Conservation (phyloP, 2,797 vertebrate genomes). For the Squalus acanthias region DNA sequence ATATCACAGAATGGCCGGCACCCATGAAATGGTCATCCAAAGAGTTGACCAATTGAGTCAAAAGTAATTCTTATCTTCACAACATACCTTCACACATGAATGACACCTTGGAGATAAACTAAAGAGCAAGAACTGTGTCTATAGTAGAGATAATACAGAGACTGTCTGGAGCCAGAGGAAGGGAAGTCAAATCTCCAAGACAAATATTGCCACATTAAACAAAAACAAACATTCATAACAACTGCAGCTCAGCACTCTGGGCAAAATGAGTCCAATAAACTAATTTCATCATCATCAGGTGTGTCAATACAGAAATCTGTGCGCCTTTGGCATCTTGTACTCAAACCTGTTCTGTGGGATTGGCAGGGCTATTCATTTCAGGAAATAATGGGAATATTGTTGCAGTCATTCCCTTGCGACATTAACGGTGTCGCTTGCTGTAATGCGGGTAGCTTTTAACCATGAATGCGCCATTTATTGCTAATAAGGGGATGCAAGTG, state of each 20-base stretch:
- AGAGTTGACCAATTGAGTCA: not conserved
- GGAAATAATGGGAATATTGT: not conserved
- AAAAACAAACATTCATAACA: not conserved
- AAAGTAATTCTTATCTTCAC: not conserved
- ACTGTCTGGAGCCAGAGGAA: not conserved
- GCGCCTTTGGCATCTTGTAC: not conserved
- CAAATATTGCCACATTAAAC: not conserved
- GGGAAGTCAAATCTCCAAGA: not conserved
- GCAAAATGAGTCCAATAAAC: not conserved
- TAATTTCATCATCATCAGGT: not conserved
- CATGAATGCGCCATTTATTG: not conserved
- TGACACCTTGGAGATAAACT: not conserved
- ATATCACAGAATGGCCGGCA: not conserved
- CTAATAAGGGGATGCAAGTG: not conserved
- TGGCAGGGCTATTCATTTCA: not conserved
- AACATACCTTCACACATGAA: not conserved
- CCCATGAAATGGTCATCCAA: not conserved
- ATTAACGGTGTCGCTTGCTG: not conserved
- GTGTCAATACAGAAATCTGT: not conserved
- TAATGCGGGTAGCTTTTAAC: not conserved
- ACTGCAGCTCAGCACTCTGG: not conserved
- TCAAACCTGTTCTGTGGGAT: not conserved
- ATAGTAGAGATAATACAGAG: not conserved
- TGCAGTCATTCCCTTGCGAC: not conserved
- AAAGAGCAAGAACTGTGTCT: not conserved